Evolutionary conservation across 2,888 invertebrate genomes (phyloP), one percentile per base, ranked within the genome.

Genomic region (Coremacera marginata): DNA sequence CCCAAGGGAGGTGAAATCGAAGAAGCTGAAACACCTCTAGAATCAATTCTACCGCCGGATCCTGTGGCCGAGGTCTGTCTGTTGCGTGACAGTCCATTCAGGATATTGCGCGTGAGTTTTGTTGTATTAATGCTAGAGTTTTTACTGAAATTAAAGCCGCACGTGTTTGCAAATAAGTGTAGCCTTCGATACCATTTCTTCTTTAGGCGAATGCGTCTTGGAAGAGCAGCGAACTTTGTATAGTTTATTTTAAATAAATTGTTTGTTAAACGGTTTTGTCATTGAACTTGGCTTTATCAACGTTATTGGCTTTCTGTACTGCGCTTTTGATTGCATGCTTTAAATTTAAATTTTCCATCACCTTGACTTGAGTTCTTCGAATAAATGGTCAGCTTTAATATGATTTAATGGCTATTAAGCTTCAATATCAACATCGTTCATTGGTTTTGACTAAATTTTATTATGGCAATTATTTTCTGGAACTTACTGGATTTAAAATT

Each of bases 31-130:
- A 85, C 85, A 31, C 84, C 84, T 67, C 80, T 88, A 75, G 89
- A 88, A 80, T 84, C 88, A 74, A 86, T 86, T 77, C 72, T 87
- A 68, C 84, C 84, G 91, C 79, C 83, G 4, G 88, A 87, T 63
- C 82, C 84, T 25, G 76, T 80, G 3, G 81, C 75, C n/a, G 87
- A 86, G 70, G 93, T 95, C 5, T 95, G 95, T 84, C 90, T 94
- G 16, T 91, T 95, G 83, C 92, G 93, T 52, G 94, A 95, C 84
- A 95, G 88, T 80, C 89, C 89, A 62, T 89, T 84, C 81, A 84
- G 89, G 76, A 89, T 89, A 85, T 82, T 89, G 70, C 84, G 89
- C 86, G 89, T 89, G 81, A 89, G 89, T 91, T 63, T n/a, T 16
- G 27, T 27, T 63, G 14, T 11, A 44, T 44, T 44, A 3, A 44